These are phyloP conservation scores for Temnothorax nylanderi DNA, from an alignment of 1,140 invertebrate genomes.

Conservation along the genomic window DNA sequence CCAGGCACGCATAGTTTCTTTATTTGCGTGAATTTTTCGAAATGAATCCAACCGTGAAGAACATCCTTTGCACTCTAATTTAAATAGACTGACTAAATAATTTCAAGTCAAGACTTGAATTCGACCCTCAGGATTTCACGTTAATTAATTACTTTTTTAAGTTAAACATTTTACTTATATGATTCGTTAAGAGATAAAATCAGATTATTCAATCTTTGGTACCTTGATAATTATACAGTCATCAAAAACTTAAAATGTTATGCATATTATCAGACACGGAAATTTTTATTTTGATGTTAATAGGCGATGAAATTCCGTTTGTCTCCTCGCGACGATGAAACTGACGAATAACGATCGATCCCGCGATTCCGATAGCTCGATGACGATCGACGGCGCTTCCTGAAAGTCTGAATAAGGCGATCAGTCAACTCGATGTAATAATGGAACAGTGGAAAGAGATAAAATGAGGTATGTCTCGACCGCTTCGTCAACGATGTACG, in stretches of 20 bases:
- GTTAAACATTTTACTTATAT: slow-evolving; percentile 1
- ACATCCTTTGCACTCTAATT: not conserved
- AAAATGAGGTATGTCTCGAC: slow-evolving; percentile 25
- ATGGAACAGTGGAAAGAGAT: slow-evolving; percentile 5
- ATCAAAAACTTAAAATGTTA: too few relatives aligned
- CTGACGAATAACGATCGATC: slow-evolving; percentile 1
- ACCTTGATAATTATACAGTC: not conserved
- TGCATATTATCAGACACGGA: not conserved
- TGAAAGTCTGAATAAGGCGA: slow-evolving; percentile 70
- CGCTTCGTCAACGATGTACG: not conserved
- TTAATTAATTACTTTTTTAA: not conserved
- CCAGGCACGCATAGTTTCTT: not conserved
- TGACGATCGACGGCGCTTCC: slow-evolving; percentile 31
- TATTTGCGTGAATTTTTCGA: not conserved
- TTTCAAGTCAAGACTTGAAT: not conserved
- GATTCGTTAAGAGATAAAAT: not conserved
- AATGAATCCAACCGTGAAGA: not conserved
- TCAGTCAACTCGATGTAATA: slow-evolving; percentile 17
- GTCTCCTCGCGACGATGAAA: not conserved
- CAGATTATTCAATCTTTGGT: not conserved
- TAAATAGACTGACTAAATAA: not conserved
- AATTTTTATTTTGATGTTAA: not conserved
- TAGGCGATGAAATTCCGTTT: not conserved
- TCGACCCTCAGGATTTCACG: not conserved
- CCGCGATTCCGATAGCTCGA: not conserved